Conservation (phyloP, 2,888 invertebrate genomes). For the Drosophila neutralis region DNA sequence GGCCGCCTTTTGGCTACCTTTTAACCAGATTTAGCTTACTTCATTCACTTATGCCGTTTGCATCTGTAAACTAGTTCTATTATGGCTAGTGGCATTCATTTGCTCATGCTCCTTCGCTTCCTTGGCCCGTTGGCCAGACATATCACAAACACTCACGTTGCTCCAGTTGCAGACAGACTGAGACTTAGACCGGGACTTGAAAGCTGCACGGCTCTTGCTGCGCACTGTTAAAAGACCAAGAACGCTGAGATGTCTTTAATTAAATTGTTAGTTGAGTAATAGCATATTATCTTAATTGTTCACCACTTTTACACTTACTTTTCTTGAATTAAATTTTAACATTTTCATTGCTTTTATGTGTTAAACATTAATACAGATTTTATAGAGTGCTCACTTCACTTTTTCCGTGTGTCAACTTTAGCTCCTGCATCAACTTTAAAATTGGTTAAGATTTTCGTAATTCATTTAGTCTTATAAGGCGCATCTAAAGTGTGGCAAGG, state of each 20-base stretch:
- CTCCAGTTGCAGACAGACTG: constrained; percentile 34
- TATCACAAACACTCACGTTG: constrained; percentile 49
- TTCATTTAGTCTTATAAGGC: constrained; percentile 22
- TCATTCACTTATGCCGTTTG: constrained; percentile 29
- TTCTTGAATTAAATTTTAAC: neutral
- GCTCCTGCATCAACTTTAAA: constrained; percentile 27
- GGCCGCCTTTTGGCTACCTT: constrained; percentile 41
- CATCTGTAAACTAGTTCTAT: constrained; percentile 50
- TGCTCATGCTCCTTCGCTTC: constrained; percentile 30
- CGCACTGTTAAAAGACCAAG: constrained; percentile 37
- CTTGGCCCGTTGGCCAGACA: constrained; percentile 1
- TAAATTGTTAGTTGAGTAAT: neutral
- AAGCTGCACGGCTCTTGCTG: constrained; percentile 34
- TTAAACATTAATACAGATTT: neutral
- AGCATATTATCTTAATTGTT: too few species aligned
- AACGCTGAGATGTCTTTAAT: constrained; percentile 27
- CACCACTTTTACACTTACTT: neutral
- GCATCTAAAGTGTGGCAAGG: neutral
- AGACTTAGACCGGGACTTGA: constrained; percentile 34
- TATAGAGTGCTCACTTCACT: neutral
- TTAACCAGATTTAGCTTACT: constrained; percentile 7
- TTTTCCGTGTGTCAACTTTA: constrained; percentile 20
- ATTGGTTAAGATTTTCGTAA: constrained; percentile 30
- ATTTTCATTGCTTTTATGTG: neutral
- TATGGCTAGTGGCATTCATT: constrained; percentile 14